These are phyloP conservation scores for Hyles euphorbiae DNA, from an alignment of 1,140 invertebrate species.

Conservation along the genomic window DNA sequence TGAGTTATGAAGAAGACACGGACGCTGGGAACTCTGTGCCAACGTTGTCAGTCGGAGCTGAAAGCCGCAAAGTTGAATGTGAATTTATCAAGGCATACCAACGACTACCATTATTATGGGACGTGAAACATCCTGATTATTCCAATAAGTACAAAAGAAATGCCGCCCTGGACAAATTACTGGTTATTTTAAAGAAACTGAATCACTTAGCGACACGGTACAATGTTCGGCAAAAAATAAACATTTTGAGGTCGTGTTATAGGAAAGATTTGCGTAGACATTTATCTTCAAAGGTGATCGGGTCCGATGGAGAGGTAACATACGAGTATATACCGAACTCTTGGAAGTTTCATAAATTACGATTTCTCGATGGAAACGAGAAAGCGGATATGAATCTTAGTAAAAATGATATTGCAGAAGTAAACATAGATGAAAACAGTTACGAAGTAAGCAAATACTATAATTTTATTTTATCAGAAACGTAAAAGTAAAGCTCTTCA, in stretches of 20 bases:
- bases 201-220: constrained; percentile 8
- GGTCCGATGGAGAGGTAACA: constrained; percentile 13
- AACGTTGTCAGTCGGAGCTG: constrained; percentile 2
- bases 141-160: constrained; percentile 19
- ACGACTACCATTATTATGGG: constrained; percentile 13
- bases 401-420: constrained; percentile 7
- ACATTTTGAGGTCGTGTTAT: constrained; percentile 15
- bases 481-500: neutral
- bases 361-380: constrained; percentile 14
- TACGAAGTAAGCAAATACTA: constrained; percentile 15
- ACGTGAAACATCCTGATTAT: constrained; percentile 12
- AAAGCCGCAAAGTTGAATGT: constrained; percentile 8
- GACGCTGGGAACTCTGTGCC: neutral
- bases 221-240: constrained; percentile 18
- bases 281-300: constrained; percentile 15
- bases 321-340: constrained; percentile 16
- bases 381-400: constrained; percentile 2
- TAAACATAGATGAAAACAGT: constrained; percentile 8
- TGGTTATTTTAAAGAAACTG: constrained; percentile 13
- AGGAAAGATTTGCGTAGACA: constrained; percentile 17
- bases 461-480: neutral
- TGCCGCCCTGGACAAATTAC: constrained; percentile 9
- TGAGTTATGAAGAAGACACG: constrained; percentile 7
- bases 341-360: constrained; percentile 18
- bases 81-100: constrained; percentile 21